Percentiles rank a stretch among this genome's conserved stretches.
These are phyloP conservation scores for Sebastes hopkinsi DNA, from an alignment of 2,797 vertebrate genomes.

Conservation along the genomic window DNA sequence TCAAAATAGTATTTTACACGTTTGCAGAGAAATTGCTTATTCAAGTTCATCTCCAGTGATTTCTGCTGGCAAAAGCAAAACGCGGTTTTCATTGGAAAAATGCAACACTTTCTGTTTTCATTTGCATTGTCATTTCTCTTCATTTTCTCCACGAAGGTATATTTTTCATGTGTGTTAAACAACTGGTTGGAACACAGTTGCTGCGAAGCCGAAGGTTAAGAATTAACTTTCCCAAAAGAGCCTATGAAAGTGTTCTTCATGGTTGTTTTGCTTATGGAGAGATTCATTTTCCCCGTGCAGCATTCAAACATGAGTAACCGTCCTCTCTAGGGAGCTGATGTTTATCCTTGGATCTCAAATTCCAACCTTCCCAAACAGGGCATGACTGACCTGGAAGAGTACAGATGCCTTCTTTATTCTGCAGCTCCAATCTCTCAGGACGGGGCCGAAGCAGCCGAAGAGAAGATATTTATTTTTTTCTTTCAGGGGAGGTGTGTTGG, in stretches of 20 bases:
- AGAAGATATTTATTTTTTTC: constrained; percentile 55
- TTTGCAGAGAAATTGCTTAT: constrained; percentile 28
- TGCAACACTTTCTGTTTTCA: constrained; percentile 15
- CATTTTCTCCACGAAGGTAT: constrained; percentile 5
- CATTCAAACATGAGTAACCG: constrained; percentile 75
- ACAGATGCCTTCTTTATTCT: constrained; percentile 84
- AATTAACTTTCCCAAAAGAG: constrained; percentile 63
- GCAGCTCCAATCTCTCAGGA: constrained; percentile 80
- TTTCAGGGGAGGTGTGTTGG: constrained; percentile 77
- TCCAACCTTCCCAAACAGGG: constrained; percentile 81
- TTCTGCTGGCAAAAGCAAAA: constrained; percentile 14
- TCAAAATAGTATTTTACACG: constrained; percentile 32
- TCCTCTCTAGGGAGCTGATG: constrained; percentile 75
- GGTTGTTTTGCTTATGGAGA: constrained; percentile 71
- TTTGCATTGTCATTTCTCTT: constrained; percentile 44
- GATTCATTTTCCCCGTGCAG: constrained; percentile 67
- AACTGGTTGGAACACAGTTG: constrained; percentile 17
- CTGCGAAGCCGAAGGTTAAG: constrained; percentile 53
- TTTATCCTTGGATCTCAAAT: constrained; percentile 84
- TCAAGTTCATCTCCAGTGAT: constrained; percentile 22
- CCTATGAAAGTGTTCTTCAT: constrained; percentile 60
- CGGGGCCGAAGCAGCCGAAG: constrained; percentile 83
- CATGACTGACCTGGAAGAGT: constrained; percentile 80
- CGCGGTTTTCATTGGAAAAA: neutral
- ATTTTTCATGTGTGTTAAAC: constrained; percentile 36